Evolutionary conservation across 2,113 vertebrate species (phyloP), one percentile per base, ranked within the genome.

Genomic region (Nesoenas mayeri): DNA sequence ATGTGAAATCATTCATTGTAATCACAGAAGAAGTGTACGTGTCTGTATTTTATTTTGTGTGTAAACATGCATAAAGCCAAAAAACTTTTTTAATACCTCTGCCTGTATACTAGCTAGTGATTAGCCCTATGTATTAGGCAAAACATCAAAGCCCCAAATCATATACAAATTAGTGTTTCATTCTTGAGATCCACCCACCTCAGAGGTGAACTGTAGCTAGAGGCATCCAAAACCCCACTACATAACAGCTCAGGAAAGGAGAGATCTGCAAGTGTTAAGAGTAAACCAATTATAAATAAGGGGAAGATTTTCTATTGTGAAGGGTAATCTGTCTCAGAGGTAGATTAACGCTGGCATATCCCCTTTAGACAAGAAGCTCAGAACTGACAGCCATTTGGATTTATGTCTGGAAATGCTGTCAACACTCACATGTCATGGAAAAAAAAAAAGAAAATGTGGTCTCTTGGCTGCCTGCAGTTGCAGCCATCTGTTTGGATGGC

Each of bases 401-500:
- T 97, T 95, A 26, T 91, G 85, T 93, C 92, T 97, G 82, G 92
- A 97, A 95, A 89, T 75, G 85, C 96, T 97, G 96, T 97, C 97
- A 97, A 91, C 94, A 95, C 95, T 34, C 77, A 85, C 93, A 85
- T 6, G 4, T 96, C 94, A 94, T 78, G 77, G 74, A 73, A 79
- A 47, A 47, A 47, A 47, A 10, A 47, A 47, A 17, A 44, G 42
- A 58, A 93, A 56, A n/a, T 16, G 15, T 64, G 42, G 94, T 96
- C 95, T 97, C 97, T 95, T 94, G 93, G 95, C 95, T 97, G 84
- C 79, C 91, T 96, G 79, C 47, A 80, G 91, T 95, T 65, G 67
- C 62, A 96, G 96, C 97, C 98, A 98, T 98, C 97, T 98, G 97
- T 97, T 95, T 94, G 88, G 93, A 94, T 96, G 97, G 97, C 48